phyloP scores from a whole-genome alignment of 2,113 vertebrate genomes.

The Sigmodon hispidus region DNA sequence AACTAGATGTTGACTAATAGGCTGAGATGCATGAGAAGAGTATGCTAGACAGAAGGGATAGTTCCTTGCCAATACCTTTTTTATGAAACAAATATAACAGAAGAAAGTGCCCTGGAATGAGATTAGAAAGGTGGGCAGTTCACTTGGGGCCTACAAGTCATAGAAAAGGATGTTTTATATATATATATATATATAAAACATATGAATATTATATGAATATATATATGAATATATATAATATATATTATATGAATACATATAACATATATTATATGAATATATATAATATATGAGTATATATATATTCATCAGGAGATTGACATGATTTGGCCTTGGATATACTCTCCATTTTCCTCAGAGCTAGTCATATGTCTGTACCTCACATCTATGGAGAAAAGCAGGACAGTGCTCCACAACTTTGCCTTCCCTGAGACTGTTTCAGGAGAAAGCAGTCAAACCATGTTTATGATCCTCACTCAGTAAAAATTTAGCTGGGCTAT shows the following conservation, averaged over 20 bases:
- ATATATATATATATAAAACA: too few species aligned
- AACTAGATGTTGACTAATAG: background rate
- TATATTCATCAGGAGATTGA: background rate
- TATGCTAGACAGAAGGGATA: background rate
- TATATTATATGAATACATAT: too few species aligned
- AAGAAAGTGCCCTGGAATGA: background rate
- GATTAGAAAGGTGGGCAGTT: background rate
- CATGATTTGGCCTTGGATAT: background rate
- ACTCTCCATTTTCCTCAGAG: background rate
- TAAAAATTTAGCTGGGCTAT: conserved; percentile 5
- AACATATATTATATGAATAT: too few species aligned
- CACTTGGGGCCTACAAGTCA: fast-evolving
- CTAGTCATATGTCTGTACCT: background rate
- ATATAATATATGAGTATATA: too few species aligned
- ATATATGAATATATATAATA: too few species aligned
- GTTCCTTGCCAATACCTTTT: background rate
- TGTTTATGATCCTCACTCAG: background rate
- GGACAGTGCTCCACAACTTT: background rate
- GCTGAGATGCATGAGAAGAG: background rate
- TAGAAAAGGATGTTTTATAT: background rate
- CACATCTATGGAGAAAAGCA: background rate
- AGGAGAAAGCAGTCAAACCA: background rate
- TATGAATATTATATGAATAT: too few species aligned
- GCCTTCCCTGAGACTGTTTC: conserved; percentile 30
- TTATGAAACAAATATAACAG: background rate